phyloP scores from a whole-genome alignment of 1,140 invertebrate species.

The Drosophila repletoides region DNA sequence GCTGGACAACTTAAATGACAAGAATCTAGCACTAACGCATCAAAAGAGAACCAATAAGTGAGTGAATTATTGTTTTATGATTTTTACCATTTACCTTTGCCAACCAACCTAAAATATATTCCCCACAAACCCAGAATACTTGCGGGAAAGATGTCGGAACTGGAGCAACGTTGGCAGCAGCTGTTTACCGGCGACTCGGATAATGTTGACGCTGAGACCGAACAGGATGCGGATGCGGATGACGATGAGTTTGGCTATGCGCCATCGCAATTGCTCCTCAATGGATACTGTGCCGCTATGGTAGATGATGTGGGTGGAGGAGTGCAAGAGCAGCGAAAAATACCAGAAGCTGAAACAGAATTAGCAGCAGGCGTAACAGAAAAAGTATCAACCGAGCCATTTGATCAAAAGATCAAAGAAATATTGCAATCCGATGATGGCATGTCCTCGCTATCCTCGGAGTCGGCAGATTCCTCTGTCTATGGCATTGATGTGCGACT shows the following conservation, averaged over 20 bases:
- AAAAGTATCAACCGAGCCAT: constrained; percentile 52
- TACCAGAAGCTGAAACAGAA: constrained; percentile 17
- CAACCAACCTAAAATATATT: too few species aligned
- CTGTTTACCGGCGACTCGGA: constrained; percentile 59
- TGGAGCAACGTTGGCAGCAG: constrained; percentile 83
- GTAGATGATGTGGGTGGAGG: constrained; percentile 82
- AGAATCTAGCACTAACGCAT: constrained; percentile 90
- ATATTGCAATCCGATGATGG: constrained; percentile 66
- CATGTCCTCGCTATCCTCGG: constrained; percentile 72
- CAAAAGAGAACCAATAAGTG: constrained; percentile 92
- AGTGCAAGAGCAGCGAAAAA: constrained; percentile 1
- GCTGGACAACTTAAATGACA: constrained; percentile 92
- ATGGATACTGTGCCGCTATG: constrained; percentile 84
- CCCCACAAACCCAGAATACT: constrained; percentile 83
- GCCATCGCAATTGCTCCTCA: constrained; percentile 84
- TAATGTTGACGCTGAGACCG: constrained; percentile 29
- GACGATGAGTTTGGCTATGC: constrained; percentile 78
- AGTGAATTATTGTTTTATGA: neutral
- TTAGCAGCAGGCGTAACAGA: constrained; percentile 41
- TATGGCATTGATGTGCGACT: constrained; percentile 60
- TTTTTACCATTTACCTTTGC: neutral
- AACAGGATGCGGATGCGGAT: too few species aligned
- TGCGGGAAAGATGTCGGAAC: constrained; percentile 84
- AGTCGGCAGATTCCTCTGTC: constrained; percentile 75
- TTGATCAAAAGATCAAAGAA: constrained; percentile 42